Evolutionary conservation across 2,113 vertebrate species (phyloP), one percentile per base, ranked within the genome.

Genomic region (Tupaia chinensis): DNA sequence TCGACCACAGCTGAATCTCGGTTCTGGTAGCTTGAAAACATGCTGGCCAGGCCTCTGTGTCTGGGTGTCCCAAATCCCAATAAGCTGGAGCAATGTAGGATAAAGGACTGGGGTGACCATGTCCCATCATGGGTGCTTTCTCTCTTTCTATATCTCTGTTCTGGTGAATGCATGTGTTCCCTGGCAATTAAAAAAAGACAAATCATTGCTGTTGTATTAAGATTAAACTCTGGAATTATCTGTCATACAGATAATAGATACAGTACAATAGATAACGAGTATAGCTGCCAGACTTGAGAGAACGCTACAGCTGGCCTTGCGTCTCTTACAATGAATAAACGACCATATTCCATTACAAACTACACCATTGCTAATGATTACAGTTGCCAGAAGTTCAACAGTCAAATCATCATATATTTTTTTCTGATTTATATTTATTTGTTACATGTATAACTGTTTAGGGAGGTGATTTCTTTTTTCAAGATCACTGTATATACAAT

Each of bases 381-480:
- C 3, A 73, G 70, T 5, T 44, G 22, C 53, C 22, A n/a, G 93
- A 66, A 92, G 53, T 72, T 15, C 60, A 89, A 53, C 23, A 83
- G 32, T 77, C 19, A 88, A n/a, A 77, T 82, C 73, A 77, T 60
- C 22, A 34, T 15, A 53, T 44, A 4, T 44, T 44, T 44, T 44
- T 44, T 32, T 68, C 68, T 69, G 61, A 72, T 61, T 81, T 81
- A 14, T 11, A 70, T 76, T 65, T 74, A 14, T 29, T 56, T 84
- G 16, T 60, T 65, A 53, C 0, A 84, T 58, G 44, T 15, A 80
- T 34, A 54, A 44, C 58, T 82, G 29, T 79, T 81, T 72, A 44
- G 29, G 89, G 68, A 74, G 65, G 34, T 20, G 19, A 32, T 44
- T 61, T 54, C 92, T 95, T 90, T 93, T 95, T 90, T 68, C 54